Conservation (phyloP, 2,797 vertebrate genomes). For the Eleutherodactylus coqui region DNA sequence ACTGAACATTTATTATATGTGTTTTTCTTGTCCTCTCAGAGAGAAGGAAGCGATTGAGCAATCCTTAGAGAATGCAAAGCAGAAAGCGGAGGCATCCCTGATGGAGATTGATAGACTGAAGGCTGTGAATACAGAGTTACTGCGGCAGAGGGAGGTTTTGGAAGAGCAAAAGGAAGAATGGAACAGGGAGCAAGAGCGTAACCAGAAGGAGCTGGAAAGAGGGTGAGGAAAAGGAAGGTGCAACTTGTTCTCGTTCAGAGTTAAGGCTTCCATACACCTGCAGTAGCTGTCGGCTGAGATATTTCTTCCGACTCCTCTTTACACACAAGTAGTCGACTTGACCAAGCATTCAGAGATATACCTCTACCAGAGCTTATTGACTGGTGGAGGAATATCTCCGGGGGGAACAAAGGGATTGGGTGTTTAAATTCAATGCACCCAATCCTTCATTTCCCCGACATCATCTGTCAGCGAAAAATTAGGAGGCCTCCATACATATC, state of each 20-base stretch:
- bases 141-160: conserved; percentile 75
- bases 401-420: too few relatives aligned
- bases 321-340: too few relatives aligned
- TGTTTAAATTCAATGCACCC: too few relatives aligned
- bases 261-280: too few relatives aligned
- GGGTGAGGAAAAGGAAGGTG: conserved; percentile 71
- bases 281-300: too few relatives aligned
- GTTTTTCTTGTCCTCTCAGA: conserved; percentile 68
- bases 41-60: conserved; percentile 78
- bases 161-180: conserved; percentile 79
- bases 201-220: conserved; percentile 74
- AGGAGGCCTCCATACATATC: too few relatives aligned
- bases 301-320: too few relatives aligned
- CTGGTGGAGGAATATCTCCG: too few relatives aligned
- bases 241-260: neutral
- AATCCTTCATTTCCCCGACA: too few relatives aligned
- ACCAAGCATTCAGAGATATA: too few relatives aligned
- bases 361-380: too few relatives aligned
- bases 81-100: conserved; percentile 69
- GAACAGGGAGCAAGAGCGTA: conserved; percentile 72
- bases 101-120: conserved; percentile 74
- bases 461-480: too few relatives aligned
- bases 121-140: conserved; percentile 73
- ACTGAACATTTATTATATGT: neutral
- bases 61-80: conserved; percentile 71